Conservation (phyloP, 1,140 invertebrate genomes). For the Panagrolaimus sp. region DNA sequence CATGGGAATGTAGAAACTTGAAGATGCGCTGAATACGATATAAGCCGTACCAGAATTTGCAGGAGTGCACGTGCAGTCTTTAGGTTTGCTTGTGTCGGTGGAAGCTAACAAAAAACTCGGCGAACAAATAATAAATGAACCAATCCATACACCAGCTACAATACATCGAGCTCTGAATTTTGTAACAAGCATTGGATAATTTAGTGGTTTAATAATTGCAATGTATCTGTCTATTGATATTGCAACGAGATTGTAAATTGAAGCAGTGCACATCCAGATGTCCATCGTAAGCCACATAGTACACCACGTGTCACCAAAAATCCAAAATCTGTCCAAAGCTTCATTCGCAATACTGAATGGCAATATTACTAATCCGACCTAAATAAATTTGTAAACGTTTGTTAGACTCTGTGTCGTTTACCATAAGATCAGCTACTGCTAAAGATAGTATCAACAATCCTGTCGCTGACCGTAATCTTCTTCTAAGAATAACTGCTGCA, state of each 20-base stretch:
- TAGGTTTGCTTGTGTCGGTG: conserved; percentile 34
- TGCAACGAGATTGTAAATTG: conserved; percentile 88
- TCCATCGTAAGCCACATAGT: conserved; percentile 88
- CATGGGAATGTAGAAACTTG: conserved; percentile 92
- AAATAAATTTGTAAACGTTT: conserved; percentile 8
- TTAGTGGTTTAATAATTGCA: conserved; percentile 95
- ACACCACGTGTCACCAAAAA: conserved; percentile 59
- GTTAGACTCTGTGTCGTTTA: conserved; percentile 55
- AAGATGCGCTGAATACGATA: conserved; percentile 87
- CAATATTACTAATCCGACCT: conserved; percentile 58
- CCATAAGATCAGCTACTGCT: conserved; percentile 79
- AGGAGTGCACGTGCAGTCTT: conserved; percentile 55
- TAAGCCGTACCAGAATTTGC: conserved; percentile 76
- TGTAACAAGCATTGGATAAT: conserved; percentile 90
- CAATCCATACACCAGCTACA: conserved; percentile 83
- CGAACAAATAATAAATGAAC: conserved; percentile 87
- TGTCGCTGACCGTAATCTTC: conserved; percentile 77
- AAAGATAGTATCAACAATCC: conserved; percentile 79
- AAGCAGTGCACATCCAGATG: conserved; percentile 90
- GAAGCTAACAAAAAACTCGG: conserved; percentile 54
- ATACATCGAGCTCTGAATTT: conserved; percentile 79
- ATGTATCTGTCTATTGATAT: conserved; percentile 71
- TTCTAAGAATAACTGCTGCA: conserved; percentile 79
- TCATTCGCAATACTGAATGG: conserved; percentile 60
- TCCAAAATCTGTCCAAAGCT: conserved; percentile 55